Percentiles rank a stretch among this genome's conserved stretches.
phyloP scores from a whole-genome alignment of 2,888 invertebrate species.

The Agrilus cyanescens region DNA sequence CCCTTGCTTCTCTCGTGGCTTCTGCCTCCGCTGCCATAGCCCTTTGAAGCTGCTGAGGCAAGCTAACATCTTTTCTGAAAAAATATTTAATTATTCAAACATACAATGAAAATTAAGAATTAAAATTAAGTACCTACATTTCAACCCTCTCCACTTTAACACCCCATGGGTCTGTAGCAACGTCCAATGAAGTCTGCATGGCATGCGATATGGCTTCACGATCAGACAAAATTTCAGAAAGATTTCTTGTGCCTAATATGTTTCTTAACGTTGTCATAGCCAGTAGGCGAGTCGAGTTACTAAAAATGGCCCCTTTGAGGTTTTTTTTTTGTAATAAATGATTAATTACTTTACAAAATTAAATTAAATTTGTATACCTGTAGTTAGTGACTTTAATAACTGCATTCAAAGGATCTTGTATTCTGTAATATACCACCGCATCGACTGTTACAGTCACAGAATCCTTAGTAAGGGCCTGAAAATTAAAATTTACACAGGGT shows the following conservation, averaged over 20 bases:
- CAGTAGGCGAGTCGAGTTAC: slow-evolving; percentile 69
- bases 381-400: slow-evolving; percentile 65
- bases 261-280: slow-evolving; percentile 80
- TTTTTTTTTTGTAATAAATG: background rate
- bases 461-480: slow-evolving; percentile 79
- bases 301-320: slow-evolving; percentile 27
- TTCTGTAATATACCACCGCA: slow-evolving; percentile 76
- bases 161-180: slow-evolving; percentile 86
- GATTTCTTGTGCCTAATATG: slow-evolving; percentile 82
- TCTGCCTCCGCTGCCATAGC: slow-evolving; percentile 80
- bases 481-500: slow-evolving; percentile 9
- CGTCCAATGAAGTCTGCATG: slow-evolving; percentile 77
- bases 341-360: background rate
- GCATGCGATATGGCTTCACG: slow-evolving; percentile 82
- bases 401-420: slow-evolving; percentile 66
- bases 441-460: slow-evolving; percentile 91
- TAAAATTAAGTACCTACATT: slow-evolving; percentile 49
- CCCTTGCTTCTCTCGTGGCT: slow-evolving; percentile 65
- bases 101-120: background rate
- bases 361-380: slow-evolving; percentile 37
- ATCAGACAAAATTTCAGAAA: slow-evolving; percentile 86
- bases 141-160: slow-evolving; percentile 90
- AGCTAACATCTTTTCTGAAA: slow-evolving; percentile 63
- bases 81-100: slow-evolving; percentile 5
- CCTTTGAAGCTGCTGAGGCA: slow-evolving; percentile 64